Evolutionary conservation across 2,797 vertebrate genomes (phyloP), one percentile per base, ranked within the genome.

Genomic region (Pelobates cultripes): DNA sequence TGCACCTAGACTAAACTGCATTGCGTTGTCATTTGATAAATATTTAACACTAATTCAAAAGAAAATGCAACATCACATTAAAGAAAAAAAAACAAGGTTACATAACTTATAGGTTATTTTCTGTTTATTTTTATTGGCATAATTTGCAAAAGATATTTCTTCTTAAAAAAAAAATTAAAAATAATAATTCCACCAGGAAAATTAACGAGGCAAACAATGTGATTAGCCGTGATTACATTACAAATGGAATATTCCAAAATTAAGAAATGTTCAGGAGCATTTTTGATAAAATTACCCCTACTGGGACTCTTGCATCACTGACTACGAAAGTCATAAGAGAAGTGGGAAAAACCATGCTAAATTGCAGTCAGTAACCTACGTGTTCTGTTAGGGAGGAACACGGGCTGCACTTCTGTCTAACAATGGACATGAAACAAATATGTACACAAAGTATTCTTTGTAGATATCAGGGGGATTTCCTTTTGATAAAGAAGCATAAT

Each of bases 401-500:
- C 41, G 61, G 77, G 63, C 47, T 45, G 61, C 61, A 73, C 60
- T 66, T 51, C 47, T 28, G 28, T 28, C 55, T 75, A 75, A 81
- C 79, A 81, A 81, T 81, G 43, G 66, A 81, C 75, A 64, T 75
- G 66, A 81, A 81, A 53, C 64, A 81, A 81, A 81, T 75, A 81
- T 81, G 67, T 75, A 81, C 79, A 75, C 61, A 4, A 75, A 70
- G 66, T 42, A 75, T 81, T 81, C 73, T 75, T 81, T 81, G 73
- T 81, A 74, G 88, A 81, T 90, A 89, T 89, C 88, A 85, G 79
- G 84, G 88, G 89, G 88, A 88, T 89, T 87, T 90, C 88, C 89
- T 86, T 88, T 83, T 81, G 87, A 89, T 90, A 90, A 89, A 86
- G 42, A 89, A 84, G 17, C 44, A 86, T 13, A 73, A 68, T 60